Base-by-base conservation (phyloP, 1,140 invertebrate species). In the Tribolium castaneum region DNA sequence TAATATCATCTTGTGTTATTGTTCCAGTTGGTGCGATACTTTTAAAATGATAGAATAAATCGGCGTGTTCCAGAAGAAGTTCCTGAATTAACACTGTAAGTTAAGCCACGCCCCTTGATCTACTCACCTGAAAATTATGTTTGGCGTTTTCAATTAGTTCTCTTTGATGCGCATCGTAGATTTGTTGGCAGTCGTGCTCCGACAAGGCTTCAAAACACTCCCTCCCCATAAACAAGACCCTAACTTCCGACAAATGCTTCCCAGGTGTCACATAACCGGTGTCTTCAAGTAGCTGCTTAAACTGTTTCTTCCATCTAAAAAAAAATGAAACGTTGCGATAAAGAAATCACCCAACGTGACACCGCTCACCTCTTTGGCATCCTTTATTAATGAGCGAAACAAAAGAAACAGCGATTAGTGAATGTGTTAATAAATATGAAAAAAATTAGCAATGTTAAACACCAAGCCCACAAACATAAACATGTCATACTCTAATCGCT, bases 161-260 rank as follows among this genome's bases (percentile, higher is more conserved):
- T 81, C 93, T 91, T 88, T 99, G 98, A 89, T 99, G 97, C 77
- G 95, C 93, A 81, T 98, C 96, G 87, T 99, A 99, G 82, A 99
- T 98, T 82, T 95, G 91, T 84, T 96, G 93, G 84, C 97, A 95
- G 86, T 99, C 97, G 56, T 94, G 91, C 84, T 98, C 96, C 0
- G 95, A 93, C 16, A 99, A 89, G 0, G 94, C 93, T 87, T 97
- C 96, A 86, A 97, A 99, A 84, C 97, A 98, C 86, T 98, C 97
- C 25, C 97, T 91, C 0, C 97, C 97, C 92, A 98, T 95, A 85
- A 99, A 97, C 45, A 98, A 89, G 5, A 99, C 96, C 80, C 96
- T 90, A 30, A 98, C 95, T 88, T 99, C 97, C 2, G 94, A 93
- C 72, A 99, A 88, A 81, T 94, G 92, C 88, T 98, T 98, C 3